Percentiles rank a stretch among this genome's conserved stretches.
Conservation (phyloP, 1,140 invertebrate species). For the Hestina assimilis region DNA sequence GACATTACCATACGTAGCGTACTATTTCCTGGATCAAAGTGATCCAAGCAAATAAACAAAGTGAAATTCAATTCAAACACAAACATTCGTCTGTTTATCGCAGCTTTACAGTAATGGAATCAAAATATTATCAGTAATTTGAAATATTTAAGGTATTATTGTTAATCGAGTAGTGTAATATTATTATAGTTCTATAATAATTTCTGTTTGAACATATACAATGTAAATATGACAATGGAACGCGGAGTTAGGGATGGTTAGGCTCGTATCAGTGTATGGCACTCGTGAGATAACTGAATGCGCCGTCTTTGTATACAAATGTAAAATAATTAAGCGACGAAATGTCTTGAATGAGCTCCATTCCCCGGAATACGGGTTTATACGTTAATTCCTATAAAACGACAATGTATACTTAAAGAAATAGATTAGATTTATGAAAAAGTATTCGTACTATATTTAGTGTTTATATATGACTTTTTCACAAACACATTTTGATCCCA, state of each 20-base stretch:
- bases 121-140: conserved; percentile 1
- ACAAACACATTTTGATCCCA: conserved; percentile 9
- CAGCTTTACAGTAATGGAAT: conserved; percentile 10
- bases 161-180: conserved; percentile 11
- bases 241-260: conserved; percentile 44
- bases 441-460: no score
- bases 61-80: conserved; percentile 17
- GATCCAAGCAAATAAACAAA: conserved; percentile 21
- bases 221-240: conserved; percentile 73
- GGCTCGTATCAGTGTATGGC: conserved; percentile 66
- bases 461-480: no score
- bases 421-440: no score
- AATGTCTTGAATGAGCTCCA: conserved; percentile 52
- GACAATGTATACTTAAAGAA: background rate
- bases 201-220: conserved; percentile 70
- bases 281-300: conserved; percentile 67
- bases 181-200: conserved; percentile 25
- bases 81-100: conserved; percentile 12
- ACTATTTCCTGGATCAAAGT: conserved; percentile 21
- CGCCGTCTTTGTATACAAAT: conserved; percentile 64
- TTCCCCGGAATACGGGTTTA: conserved; percentile 46
- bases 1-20: conserved; percentile 13
- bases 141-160: background rate
- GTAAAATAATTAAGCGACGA: conserved; percentile 69
- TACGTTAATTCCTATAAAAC: conserved; percentile 1